Evolutionary conservation across 2,888 invertebrate genomes (phyloP), one percentile per base, ranked within the genome.

Genomic region (Plagodis dolabraria): DNA sequence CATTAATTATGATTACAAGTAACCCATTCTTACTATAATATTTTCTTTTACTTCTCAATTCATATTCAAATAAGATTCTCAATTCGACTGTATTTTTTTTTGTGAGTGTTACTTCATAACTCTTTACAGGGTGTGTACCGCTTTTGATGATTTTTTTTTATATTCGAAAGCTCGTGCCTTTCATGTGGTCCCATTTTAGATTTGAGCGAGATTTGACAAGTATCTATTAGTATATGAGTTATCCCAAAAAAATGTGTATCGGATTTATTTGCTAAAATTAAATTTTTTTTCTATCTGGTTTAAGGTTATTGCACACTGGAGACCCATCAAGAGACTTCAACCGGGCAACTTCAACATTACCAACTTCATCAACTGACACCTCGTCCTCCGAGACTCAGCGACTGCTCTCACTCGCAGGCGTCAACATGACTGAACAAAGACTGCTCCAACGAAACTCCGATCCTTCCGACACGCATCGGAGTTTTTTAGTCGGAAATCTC

Each of bases 351-450:
- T 79, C 93, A 68, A 79, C 82, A 67, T 76, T 88, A 71, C 76
- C 84, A 45, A 75, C 85, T 65, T 77, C 79, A 33, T 74, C 89
- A 60, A 78, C 80, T 35, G 93, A 92, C 61, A 68, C 88, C 2
- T 91, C 93, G 54, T 82, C 90, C 57, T 80, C 89, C 59, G 93
- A 93, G 77, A 93, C 93, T 59, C 93, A 93, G 80, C 82, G 93
- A 60, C 79, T 93, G 46, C 83, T 93, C 53, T 93, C 93, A 38
- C 83, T 93, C 42, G 93, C 93, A 46, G 89, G 90, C 55, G 93
- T 93, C 54, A 93, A 93, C 68, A 93, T 93, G 93, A 93, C 93
- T 67, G 93, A 93, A 77, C 93, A 93, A 74, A 83, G 93, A 71
- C 82, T 93, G 74, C 88, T 93, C 75, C 93, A 93, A 80, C 85